Evolutionary conservation across 1,140 invertebrate species (phyloP).

Genomic region (Ceratosolen solmsi): DNA sequence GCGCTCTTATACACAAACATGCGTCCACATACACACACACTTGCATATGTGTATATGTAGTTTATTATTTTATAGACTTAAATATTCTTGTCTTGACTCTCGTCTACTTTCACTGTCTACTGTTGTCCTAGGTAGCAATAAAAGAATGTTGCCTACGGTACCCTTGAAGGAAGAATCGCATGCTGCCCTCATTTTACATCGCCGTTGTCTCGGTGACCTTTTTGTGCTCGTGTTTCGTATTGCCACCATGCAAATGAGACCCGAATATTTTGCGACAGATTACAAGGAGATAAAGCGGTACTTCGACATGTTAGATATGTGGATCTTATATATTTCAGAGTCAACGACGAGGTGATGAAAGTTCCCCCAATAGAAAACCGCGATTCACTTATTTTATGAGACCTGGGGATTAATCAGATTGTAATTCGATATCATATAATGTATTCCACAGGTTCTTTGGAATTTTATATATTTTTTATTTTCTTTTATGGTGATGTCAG

Average conservation of each 20-base stretch:
- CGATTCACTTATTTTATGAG: slow-evolving; percentile 33
- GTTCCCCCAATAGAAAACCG: slow-evolving; percentile 8
- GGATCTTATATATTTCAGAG: background rate
- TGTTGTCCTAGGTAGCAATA: background rate
- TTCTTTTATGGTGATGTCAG: background rate
- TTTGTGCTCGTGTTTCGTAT: slow-evolving; percentile 47
- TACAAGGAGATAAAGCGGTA: slow-evolving; percentile 6
- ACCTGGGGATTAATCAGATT: slow-evolving; percentile 14
- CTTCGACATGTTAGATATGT: background rate
- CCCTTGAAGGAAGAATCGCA: slow-evolving; percentile 16
- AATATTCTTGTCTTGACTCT: background rate
- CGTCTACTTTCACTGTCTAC: slow-evolving; percentile 37
- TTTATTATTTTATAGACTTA: background rate
- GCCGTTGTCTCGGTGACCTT: slow-evolving; percentile 50
- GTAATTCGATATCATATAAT: slow-evolving; percentile 15
- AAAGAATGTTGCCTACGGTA: background rate
- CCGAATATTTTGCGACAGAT: slow-evolving; percentile 52
- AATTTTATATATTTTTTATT: background rate
- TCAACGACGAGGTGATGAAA: slow-evolving; percentile 11
- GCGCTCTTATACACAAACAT: too few species aligned
- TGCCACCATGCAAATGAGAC: slow-evolving; percentile 58
- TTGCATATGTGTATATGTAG: too few species aligned
- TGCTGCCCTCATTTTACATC: background rate
- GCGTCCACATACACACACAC: too few species aligned
- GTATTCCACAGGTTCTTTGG: background rate